phyloP scores from a whole-genome alignment of 2,113 vertebrate species.

The Hydropotes inermis region DNA sequence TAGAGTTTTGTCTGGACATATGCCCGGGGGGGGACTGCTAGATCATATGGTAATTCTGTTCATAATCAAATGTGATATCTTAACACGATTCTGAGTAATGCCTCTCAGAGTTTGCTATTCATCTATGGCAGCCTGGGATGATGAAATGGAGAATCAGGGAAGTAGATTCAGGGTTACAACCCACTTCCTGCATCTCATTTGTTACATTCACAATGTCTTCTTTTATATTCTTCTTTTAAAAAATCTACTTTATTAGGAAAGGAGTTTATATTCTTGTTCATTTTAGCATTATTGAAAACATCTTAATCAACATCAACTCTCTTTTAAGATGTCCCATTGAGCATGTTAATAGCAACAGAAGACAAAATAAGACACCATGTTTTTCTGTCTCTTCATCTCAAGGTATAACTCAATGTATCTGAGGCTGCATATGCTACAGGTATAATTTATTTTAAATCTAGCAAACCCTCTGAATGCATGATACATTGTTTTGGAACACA shows the following conservation, averaged over 20 bases:
- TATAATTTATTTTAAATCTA: background rate
- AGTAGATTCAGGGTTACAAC: background rate
- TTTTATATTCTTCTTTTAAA: background rate
- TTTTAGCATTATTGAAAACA: background rate
- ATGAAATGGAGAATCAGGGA: background rate
- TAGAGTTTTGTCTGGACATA: background rate
- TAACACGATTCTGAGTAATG: background rate
- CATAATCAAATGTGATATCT: background rate
- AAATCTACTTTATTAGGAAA: background rate
- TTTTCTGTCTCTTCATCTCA: background rate
- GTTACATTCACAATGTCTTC: too few relatives aligned
- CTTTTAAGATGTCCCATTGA: background rate
- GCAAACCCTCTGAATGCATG: background rate
- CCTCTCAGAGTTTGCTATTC: background rate
- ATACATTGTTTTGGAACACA: background rate
- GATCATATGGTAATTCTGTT: background rate
- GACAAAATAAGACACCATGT: background rate
- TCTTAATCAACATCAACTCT: background rate
- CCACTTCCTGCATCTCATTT: background rate
- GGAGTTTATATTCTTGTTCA: background rate
- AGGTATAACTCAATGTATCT: background rate
- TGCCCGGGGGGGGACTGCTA: background rate
- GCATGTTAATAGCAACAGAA: background rate
- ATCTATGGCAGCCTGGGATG: background rate
- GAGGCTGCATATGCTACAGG: background rate